Evolutionary conservation across 1,140 invertebrate genomes (phyloP), one percentile per base, ranked within the genome.

Genomic region (Trichogramma pretiosum): DNA sequence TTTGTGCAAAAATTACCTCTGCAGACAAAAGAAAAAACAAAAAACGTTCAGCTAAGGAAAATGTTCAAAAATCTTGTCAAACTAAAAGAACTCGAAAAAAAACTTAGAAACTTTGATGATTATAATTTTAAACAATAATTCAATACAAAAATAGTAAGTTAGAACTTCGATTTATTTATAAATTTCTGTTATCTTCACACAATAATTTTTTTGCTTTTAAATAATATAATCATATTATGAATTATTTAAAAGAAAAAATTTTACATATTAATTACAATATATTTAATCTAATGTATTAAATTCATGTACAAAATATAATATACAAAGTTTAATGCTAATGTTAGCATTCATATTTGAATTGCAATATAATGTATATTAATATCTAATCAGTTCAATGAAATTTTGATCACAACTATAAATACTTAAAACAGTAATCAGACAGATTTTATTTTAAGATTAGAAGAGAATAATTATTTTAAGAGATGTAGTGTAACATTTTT

Each of bases 1-100:
- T 72, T 39, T 68, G 68, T 49, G 58, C 59, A 16, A 69, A 68
- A 64, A 64, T 72, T 44, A 68, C 64, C 52, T 54, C 53, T 26
- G 38, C 22, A 14, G 23, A 28, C 11, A 48, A 48, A 43, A 26
- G 32, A 18, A 32, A 24, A 18, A 60, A 45, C 5, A 55, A 24
- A 46, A 55, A 46, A 41, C 42, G 41, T 16, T 34, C 46, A 14
- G 35, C 10, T 30, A 16, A 22, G 14, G 19, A 5, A 9, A 3
- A 38, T 8, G 28, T 16, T 24, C 18, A 30, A 32, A 19, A 26
- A 17, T 9, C 16, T n/a, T 18, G 35, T 18, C 21, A 37, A 52
- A 37, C 42, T 16, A 21, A 43, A 38, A 10, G 38, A 36, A 7
- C 26, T 16, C 30, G 17, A 46, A 30, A 48, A 48, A 49, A 52